These are phyloP conservation scores for Takifugu rubripes DNA, from an alignment of 2,797 vertebrate species.

Conservation along the genomic window DNA sequence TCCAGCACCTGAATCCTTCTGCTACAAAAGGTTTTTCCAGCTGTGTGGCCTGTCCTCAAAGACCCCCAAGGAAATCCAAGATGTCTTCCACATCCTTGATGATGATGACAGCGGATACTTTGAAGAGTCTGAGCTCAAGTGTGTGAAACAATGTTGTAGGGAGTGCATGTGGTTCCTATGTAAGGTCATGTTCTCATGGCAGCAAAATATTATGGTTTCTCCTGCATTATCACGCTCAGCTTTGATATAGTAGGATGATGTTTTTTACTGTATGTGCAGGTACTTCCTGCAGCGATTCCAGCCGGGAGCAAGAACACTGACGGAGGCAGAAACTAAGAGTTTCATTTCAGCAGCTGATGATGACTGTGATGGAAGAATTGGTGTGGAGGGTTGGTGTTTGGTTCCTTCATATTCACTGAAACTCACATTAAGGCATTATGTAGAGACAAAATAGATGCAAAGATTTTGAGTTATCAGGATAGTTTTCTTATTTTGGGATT, in stretches of 20 bases:
- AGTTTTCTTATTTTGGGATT: too few species aligned
- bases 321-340: constrained; percentile 83
- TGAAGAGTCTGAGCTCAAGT: constrained; percentile 94
- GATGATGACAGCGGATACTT: constrained; percentile 91
- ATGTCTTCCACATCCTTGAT: constrained; percentile 89
- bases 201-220: too few species aligned
- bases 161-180: background rate
- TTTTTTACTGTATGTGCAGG: constrained; percentile 50
- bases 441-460: too few species aligned
- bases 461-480: too few species aligned
- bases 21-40: constrained; percentile 94
- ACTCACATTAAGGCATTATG: background rate
- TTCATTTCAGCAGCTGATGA: constrained; percentile 87
- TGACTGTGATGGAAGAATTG: constrained; percentile 90
- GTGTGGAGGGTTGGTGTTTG: constrained; percentile 82
- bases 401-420: constrained; percentile 30
- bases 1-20: constrained; percentile 90
- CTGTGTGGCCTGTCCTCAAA: constrained; percentile 90
- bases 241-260: background rate
- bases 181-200: too few species aligned
- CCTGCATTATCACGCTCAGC: too few species aligned
- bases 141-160: constrained; percentile 46
- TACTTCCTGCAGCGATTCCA: constrained; percentile 92
- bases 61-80: constrained; percentile 84
- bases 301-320: constrained; percentile 83